Evolutionary conservation across 2,113 vertebrate genomes (phyloP).

Genomic region (Psephotus haematonotus): DNA sequence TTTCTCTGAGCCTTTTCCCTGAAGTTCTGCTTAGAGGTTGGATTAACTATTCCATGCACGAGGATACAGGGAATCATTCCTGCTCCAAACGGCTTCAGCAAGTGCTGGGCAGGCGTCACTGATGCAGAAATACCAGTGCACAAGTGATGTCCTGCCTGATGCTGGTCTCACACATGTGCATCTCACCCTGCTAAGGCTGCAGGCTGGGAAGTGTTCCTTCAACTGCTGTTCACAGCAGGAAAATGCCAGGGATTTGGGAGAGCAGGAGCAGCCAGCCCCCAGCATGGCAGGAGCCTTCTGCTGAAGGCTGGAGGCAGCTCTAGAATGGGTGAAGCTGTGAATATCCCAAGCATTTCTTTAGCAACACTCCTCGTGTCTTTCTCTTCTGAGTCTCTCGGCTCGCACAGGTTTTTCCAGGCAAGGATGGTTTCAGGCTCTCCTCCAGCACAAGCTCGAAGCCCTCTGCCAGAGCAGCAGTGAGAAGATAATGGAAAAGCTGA

Average conservation of each 20-base stretch:
- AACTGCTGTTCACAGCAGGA: not conserved
- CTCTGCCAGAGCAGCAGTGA: not conserved
- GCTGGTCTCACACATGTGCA: fast-evolving
- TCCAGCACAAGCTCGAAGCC: not conserved
- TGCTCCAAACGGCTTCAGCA: not conserved
- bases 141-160: fast-evolving
- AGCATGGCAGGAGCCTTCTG: not conserved
- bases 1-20: not conserved
- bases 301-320: not conserved
- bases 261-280: not conserved
- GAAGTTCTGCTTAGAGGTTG: not conserved
- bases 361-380: not conserved
- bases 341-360: not conserved
- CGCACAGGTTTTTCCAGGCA: not conserved
- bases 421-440: not conserved
- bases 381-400: not conserved
- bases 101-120: not conserved
- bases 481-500: not conserved
- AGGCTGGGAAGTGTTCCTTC: not conserved
- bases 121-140: not conserved
- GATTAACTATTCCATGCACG: not conserved
- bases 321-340: not conserved
- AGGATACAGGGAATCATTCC: not conserved
- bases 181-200: not conserved
- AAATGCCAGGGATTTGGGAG: not conserved